Evolutionary conservation across 2,113 vertebrate genomes (phyloP), one percentile per base, ranked within the genome.

Genomic region (Ophthalmolycus amberensis): DNA sequence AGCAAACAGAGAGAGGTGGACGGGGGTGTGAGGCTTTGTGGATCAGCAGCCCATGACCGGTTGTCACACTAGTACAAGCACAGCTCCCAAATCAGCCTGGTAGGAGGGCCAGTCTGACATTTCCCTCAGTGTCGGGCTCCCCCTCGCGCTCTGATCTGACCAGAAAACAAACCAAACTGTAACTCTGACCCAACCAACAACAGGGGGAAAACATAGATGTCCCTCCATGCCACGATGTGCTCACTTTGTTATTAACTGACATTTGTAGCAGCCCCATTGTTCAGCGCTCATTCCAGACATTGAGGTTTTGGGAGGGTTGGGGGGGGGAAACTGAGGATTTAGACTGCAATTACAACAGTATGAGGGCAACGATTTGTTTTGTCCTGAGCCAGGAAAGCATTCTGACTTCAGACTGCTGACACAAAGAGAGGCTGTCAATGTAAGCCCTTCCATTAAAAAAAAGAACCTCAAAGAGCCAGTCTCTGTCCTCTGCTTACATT

Each of bases 401-500:
- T 84, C 76, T 72, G 87, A 90, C 87, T 86, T 76, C 79, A 90
- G 80, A 88, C 88, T 89, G 89, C 91, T 83, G 88, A 92, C 84
- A 90, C 87, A 89, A 90, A 93, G 85, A 87, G 48, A 81, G 50
- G 67, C 88, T 86, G 81, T 88, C 85, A 88, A 60, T 32, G 62
- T 73, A 64, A 86, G 50, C 79, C 76, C 77, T 58, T 75, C 81
- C 62, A 79, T 84, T 90, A 88, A 89, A 77, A 68, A 83, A 85
- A 83, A 86, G 25, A 73, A 2, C 78, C 89, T 90, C 88, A 91
- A 91, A 92, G 91, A 85, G 78, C 82, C 88, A 42, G 89, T 81
- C 85, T 85, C 82, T 86, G 85, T 91, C 83, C 75, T 86, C 85
- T 91, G 88, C 91, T 93, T 92, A 92, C 87, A 87, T 90, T 85